Percentiles rank a stretch among this genome's conserved stretches.
Evolutionary conservation across 30 jellyfish, hydroid and myxozoan genomes (phyloP).

Genomic region (Nemopilema nomurai): DNA sequence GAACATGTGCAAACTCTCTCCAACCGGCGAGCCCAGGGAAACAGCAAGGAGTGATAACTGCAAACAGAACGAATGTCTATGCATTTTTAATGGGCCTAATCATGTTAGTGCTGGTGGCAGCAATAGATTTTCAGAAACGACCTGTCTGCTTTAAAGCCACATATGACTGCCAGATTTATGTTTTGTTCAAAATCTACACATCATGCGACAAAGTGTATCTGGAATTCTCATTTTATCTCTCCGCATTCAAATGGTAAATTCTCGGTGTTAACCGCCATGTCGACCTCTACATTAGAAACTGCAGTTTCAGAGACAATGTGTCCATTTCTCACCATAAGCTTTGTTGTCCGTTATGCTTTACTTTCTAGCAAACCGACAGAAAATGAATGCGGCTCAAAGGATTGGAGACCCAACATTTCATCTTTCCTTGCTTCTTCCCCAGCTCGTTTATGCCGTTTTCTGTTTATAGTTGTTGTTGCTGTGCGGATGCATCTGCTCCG

Average conservation of each 20-base stretch:
- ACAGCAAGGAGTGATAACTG: neutral
- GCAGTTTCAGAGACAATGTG: neutral
- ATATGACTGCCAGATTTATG: neutral
- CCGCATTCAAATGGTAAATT: neutral
- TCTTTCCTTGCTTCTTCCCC: no score
- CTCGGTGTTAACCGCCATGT: neutral
- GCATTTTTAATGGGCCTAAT: neutral
- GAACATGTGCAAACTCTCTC: neutral
- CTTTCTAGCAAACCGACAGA: no score
- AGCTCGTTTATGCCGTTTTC: neutral
- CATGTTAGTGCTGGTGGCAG: neutral
- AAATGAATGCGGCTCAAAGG: no score
- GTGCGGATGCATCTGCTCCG: no score
- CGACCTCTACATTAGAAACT: neutral
- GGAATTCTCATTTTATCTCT: neutral
- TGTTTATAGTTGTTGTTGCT: neutral
- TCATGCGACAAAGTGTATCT: neutral
- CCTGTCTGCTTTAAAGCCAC: conserved; percentile 10
- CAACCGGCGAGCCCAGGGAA: neutral
- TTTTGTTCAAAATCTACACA: neutral
- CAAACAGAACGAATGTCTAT: neutral
- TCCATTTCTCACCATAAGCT: neutral
- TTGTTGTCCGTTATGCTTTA: no score
- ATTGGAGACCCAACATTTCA: no score
- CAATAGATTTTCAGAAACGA: neutral